Base-by-base conservation (phyloP, 1,140 invertebrate species). In the Zaprionus ornatus region DNA sequence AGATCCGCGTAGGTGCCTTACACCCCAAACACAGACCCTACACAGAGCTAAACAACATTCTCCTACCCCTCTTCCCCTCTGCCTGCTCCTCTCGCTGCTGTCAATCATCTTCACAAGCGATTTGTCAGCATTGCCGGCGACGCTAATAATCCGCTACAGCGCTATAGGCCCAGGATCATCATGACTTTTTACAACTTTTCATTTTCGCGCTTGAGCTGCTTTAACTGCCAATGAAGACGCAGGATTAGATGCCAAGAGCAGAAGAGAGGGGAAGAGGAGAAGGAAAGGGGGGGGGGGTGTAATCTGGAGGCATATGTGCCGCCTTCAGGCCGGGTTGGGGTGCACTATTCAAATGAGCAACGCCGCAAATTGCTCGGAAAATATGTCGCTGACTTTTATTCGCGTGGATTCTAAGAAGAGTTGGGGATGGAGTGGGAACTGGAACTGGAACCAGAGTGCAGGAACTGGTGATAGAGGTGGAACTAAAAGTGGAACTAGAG, bases 101-200 rank as follows among this genome's bases (percentile, higher is more conserved):
- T 90, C 84, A 88, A 88, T 88, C 84, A 88, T 88, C 77, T 80
- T 78, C 77, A 84, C 74, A 88, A 90, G 55, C 77, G 74, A 88
- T 88, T 88, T 88, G 84, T 88, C 84, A 88, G 85, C 63, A 59
- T 79, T 67, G 67, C 40, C 40, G 40, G 40, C 66, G 61, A 80
- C 71, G 84, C 77, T 78, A 87, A 88, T 87, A 88, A 88, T 81
- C 84, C 73, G 52, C 64, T 72, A 88, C 83, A 82, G 35, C 32
- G 67, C 62, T 32, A 32, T n/a, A 45, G 40, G 64, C 45, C 23
- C 82, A 21, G 82, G 79, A 86, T 86, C 79, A 86, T 86, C 80
- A 66, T 80, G 84, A 84, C 80, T 86, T 88, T 87, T 87, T 87
- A 83, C 83, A 87, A 83, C 84, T 84, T 87, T 88, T 80, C 83